phyloP scores from a whole-genome alignment of 1,140 invertebrate genomes.

The Rhopalosiphum maidis region DNA sequence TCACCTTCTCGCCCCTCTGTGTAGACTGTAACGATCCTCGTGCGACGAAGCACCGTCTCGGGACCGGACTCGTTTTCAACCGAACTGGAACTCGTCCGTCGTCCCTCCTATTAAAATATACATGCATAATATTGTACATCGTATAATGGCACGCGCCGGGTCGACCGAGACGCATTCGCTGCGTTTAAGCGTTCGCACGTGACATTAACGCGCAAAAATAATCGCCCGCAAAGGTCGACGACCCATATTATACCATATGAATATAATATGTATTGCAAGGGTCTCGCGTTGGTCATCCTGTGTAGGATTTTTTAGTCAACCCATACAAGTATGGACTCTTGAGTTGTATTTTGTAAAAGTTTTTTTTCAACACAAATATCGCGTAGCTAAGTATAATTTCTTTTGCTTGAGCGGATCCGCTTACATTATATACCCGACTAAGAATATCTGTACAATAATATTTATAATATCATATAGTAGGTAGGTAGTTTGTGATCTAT shows the following conservation, averaged over 20 bases:
- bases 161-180: background rate
- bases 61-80: background rate
- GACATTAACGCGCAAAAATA: slow-evolving; percentile 7
- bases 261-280: background rate
- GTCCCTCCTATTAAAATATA: background rate
- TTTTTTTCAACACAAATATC: background rate
- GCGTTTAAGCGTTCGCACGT: background rate
- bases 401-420: background rate
- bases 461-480: too few species aligned
- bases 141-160: background rate
- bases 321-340: background rate
- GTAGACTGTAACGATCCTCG: too few species aligned
- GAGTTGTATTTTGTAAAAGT: background rate
- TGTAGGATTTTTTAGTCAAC: background rate
- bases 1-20: background rate
- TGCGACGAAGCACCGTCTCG: background rate
- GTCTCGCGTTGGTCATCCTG: background rate
- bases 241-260: background rate
- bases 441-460: background rate
- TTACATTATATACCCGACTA: background rate
- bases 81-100: background rate
- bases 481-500: background rate
- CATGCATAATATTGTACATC: background rate
- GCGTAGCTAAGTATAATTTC: background rate
- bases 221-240: background rate